phyloP scores from a whole-genome alignment of 2,113 vertebrate genomes.

The Salvelinus sp. region DNA sequence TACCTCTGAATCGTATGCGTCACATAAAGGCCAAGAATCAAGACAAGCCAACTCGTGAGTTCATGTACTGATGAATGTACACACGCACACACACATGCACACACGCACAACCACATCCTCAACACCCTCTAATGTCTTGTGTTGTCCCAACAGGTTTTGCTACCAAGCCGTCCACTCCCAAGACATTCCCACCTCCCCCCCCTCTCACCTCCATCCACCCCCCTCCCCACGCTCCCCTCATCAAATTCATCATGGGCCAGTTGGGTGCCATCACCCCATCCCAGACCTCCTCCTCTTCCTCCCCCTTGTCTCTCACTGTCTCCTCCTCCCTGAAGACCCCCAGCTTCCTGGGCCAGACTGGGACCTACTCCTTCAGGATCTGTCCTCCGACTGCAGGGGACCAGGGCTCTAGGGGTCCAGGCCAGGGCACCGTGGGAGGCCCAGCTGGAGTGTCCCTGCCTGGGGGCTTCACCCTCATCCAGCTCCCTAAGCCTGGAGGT shows the following conservation, averaged over 20 bases:
- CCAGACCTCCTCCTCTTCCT: conserved; percentile 14
- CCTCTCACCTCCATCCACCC: not conserved
- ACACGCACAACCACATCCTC: not conserved
- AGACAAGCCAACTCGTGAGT: not conserved
- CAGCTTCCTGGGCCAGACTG: conserved; percentile 66
- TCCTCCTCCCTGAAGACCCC: conserved; percentile 69
- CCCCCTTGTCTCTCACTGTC: conserved; percentile 62
- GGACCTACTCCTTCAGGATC: conserved; percentile 84
- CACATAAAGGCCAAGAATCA: not conserved
- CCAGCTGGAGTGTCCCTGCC: conserved; percentile 73
- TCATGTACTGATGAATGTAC: not conserved
- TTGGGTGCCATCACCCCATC: not conserved
- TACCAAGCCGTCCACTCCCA: not conserved
- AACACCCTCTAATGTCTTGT: not conserved
- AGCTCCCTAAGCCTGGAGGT: conserved; percentile 68
- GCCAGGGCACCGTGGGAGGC: conserved; percentile 55
- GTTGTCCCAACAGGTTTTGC: not conserved
- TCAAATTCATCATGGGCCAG: not conserved
- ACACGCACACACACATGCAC: not conserved
- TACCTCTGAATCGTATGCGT: conserved; percentile 3
- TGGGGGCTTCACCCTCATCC: conserved; percentile 86
- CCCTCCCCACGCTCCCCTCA: not conserved
- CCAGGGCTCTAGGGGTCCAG: conserved; percentile 49
- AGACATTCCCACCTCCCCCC: not conserved
- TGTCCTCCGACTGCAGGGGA: conserved; percentile 73